phyloP scores from a whole-genome alignment of 64 coral and sea anemone genomes.

The Montipora capricornis region DNA sequence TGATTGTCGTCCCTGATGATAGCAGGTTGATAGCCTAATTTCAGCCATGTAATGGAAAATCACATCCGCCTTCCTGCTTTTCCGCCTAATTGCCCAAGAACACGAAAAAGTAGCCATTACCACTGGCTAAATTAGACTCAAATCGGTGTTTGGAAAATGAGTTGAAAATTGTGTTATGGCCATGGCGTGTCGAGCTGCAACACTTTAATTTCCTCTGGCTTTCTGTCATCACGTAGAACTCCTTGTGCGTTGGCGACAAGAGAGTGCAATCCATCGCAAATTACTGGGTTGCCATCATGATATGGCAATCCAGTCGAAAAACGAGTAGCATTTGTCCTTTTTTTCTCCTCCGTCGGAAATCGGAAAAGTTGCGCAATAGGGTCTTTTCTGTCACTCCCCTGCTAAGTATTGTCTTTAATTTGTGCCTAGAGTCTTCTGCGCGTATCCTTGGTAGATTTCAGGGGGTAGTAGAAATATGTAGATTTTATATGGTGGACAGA shows the following conservation, averaged over 20 bases:
- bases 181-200: not conserved
- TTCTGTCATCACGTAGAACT: not conserved
- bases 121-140: not conserved
- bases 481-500: no score
- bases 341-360: no score
- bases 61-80: not conserved
- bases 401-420: no score
- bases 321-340: no score
- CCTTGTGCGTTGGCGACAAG: not conserved
- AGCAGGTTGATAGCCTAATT: not conserved
- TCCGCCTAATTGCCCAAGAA: not conserved
- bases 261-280: not conserved
- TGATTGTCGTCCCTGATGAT: not conserved
- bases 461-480: no score
- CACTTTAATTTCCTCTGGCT: not conserved
- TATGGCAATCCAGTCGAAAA: no score
- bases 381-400: no score
- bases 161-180: not conserved
- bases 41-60: not conserved
- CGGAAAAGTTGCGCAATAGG: no score
- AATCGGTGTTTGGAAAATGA: not conserved
- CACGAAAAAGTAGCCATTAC: no score
- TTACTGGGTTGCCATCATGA: no score
- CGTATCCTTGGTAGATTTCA: no score
- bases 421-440: no score